Conservation (phyloP, 2,113 vertebrate genomes). For the Grallaria varia region DNA sequence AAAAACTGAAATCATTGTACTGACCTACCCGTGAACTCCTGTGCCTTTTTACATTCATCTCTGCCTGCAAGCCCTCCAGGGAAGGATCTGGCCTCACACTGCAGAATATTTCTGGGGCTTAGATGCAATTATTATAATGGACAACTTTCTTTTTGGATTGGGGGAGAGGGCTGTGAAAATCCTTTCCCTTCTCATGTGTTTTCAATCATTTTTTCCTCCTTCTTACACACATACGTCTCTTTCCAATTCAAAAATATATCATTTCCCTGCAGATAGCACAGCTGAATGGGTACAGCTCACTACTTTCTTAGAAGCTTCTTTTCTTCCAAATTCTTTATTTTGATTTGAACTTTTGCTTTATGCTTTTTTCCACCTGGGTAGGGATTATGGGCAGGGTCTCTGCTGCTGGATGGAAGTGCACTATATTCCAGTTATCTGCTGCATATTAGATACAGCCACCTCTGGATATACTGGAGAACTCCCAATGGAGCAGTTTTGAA, state of each 20-base stretch:
- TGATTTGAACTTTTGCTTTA: not conserved
- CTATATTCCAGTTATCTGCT: not conserved
- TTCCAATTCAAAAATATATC: not conserved
- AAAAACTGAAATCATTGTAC: not conserved
- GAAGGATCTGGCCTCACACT: not conserved
- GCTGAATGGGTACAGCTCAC: not conserved
- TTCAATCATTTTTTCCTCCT: not conserved
- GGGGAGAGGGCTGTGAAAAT: not conserved
- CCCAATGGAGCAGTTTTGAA: not conserved
- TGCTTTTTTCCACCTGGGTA: not conserved
- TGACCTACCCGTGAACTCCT: constrained; percentile 23
- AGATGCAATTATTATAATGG: constrained; percentile 7
- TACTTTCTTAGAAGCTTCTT: constrained; percentile 8
- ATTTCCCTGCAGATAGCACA: constrained; percentile 6
- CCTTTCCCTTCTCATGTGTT: not conserved
- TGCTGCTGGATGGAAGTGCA: not conserved
- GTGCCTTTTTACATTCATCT: not conserved
- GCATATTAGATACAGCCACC: not conserved
- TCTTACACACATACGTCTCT: not conserved
- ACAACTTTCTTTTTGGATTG: not conserved
- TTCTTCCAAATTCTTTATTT: not conserved
- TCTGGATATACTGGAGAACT: not conserved
- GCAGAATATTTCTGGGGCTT: not conserved
- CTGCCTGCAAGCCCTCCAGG: constrained; percentile 4
- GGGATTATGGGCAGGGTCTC: not conserved